These are phyloP conservation scores for Ips nitidus DNA, from an alignment of 1,140 invertebrate genomes.

Conservation along the genomic window DNA sequence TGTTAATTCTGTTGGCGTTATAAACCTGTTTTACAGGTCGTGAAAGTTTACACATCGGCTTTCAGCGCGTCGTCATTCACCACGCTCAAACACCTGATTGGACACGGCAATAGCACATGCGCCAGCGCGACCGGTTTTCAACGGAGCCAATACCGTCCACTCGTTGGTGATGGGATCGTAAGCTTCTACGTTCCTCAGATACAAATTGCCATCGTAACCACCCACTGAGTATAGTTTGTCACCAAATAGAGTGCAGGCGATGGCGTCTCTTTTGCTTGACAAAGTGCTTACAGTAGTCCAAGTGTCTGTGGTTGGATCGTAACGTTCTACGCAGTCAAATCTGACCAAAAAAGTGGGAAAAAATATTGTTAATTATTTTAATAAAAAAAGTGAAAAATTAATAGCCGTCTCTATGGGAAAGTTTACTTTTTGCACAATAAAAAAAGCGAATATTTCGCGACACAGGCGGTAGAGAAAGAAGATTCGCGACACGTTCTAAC, in stretches of 20 bases:
- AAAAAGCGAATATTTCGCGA: too few species aligned
- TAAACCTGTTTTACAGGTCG: too few species aligned
- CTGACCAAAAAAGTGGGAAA: background rate
- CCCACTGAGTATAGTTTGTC: constrained; percentile 88
- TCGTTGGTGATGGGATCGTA: constrained; percentile 89
- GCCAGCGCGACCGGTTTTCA: constrained; percentile 80
- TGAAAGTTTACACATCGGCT: background rate
- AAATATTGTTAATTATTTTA: background rate
- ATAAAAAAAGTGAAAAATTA: too few species aligned
- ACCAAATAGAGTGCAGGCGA: constrained; percentile 88
- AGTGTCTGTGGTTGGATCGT: constrained; percentile 72
- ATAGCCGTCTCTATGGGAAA: too few species aligned
- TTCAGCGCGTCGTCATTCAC: constrained; percentile 12
- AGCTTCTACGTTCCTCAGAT: constrained; percentile 87
- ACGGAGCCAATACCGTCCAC: constrained; percentile 75
- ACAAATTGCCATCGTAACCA: constrained; percentile 94
- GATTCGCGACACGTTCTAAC: too few species aligned
- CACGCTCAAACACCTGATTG: constrained; percentile 22
- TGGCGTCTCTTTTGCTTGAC: constrained; percentile 83
- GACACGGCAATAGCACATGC: constrained; percentile 77
- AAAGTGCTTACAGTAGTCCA: constrained; percentile 90
- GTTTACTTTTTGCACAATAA: too few species aligned
- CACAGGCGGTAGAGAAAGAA: too few species aligned
- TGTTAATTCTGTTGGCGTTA: too few species aligned
- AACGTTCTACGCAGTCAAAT: constrained; percentile 92